A percentile compares a stretch with the other conserved stretches of the same genome.
Conservation (phyloP, 2,113 vertebrate genomes). For the Lipophrys pholis region DNA sequence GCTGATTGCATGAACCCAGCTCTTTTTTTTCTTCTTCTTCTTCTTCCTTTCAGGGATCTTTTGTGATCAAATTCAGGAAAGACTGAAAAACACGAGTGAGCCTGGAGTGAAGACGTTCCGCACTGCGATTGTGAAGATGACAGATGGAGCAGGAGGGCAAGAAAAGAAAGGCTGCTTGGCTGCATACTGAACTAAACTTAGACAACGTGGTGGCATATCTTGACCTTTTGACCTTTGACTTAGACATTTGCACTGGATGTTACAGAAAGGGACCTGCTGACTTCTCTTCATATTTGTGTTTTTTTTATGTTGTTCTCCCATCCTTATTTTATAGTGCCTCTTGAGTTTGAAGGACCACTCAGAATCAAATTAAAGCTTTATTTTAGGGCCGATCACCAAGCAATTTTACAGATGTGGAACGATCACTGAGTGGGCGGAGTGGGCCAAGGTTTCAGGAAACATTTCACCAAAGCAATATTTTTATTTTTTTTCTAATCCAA, state of each 20-base stretch:
- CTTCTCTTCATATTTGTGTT: conserved; percentile 48
- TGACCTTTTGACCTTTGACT: conserved; percentile 75
- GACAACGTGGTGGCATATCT: conserved; percentile 47
- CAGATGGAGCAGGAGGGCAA: conserved; percentile 40
- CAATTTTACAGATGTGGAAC: conserved; percentile 1
- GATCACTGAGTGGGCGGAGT: background rate
- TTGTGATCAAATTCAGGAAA: conserved; percentile 69
- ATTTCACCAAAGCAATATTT: background rate
- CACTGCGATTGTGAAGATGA: conserved; percentile 20
- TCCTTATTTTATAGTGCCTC: conserved; percentile 23
- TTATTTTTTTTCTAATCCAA: background rate
- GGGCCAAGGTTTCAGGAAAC: background rate
- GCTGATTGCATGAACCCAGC: conserved; percentile 24
- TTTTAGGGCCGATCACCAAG: conserved; percentile 5
- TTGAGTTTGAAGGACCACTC: conserved; percentile 11
- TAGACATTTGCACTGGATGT: conserved; percentile 68
- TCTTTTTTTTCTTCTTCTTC: conserved; percentile 1
- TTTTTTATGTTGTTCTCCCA: conserved; percentile 40
- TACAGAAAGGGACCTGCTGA: conserved; percentile 49
- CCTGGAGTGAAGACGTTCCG: conserved; percentile 46
- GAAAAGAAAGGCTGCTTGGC: conserved; percentile 46
- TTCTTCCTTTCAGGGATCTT: conserved; percentile 68
- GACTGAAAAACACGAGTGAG: conserved; percentile 57
- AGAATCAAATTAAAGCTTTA: background rate
- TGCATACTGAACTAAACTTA: conserved; percentile 70